Evolutionary conservation across 1,140 invertebrate genomes (phyloP), one percentile per base, ranked within the genome.

Genomic region (Micrasema minimum): DNA sequence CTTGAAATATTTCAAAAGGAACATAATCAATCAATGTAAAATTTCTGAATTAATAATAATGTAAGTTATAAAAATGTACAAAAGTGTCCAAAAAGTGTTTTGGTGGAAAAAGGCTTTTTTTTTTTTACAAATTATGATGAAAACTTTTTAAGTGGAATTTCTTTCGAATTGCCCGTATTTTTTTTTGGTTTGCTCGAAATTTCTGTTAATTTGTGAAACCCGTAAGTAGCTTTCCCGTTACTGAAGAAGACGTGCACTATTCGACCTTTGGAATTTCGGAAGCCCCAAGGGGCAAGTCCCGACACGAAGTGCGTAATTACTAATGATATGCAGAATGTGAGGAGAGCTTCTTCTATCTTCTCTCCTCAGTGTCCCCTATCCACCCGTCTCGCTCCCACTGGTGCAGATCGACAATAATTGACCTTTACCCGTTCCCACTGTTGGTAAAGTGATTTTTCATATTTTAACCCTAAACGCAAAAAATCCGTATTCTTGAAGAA

Each of bases 371-470:
- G 22, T 64, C 69, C 35, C 35, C 66, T 69, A 7, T 23, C 22
- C 11, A 20, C 43, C 43, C 22, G 2, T 31, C 23, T 20, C 22
- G 5, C 12, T 41, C 11, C 12, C 7, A 22, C 37, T 18, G 12
- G 20, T 23, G 4, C 38, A 22, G 7, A 14, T 74, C 69, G 65
- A 71, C 67, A 65, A 55, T 71, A 65, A 55, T 71, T 23, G 53
- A 68, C 53, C 69, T 64, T 71, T 71, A 74, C 62, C 38, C 38
- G 72, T 74, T 74, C 72, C 72, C 72, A 74, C 69, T 74, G 72
- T 67, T 59, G 48, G 38, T 66, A 69, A 70, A 69, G 64, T 74
- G 72, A 72, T 55, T 73, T 70, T 74, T 65, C 66, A 35, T 53
- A 43, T 35, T 66, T 55, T 55, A 67, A 67, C 65, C 65, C 50